A percentile compares a stretch with the other conserved stretches of the same genome.
These are phyloP conservation scores for Silurus asotus DNA, from an alignment of 2,113 vertebrate species.

Conservation along the genomic window DNA sequence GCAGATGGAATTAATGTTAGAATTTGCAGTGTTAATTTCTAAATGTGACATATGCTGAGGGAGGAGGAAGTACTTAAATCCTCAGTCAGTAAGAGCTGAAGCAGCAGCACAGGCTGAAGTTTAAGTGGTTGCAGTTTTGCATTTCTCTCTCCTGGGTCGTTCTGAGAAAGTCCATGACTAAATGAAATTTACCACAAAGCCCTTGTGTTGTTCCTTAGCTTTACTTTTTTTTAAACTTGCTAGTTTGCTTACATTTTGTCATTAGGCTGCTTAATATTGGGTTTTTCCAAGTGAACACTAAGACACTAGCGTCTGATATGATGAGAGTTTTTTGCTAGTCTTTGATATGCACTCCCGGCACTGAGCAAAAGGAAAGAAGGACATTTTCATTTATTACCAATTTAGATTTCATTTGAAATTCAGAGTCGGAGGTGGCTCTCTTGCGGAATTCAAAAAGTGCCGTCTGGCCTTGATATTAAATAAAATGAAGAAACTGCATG, in stretches of 20 bases:
- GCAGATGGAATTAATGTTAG: background rate
- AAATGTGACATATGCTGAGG: conserved; percentile 26
- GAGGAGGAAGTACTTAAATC: conserved; percentile 31
- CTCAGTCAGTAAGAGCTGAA: conserved; percentile 29
- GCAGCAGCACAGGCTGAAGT: conserved; percentile 28
- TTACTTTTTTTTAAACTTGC: background rate
- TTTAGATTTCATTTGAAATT: conserved; percentile 24
- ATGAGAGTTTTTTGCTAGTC: background rate
- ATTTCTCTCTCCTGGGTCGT: background rate
- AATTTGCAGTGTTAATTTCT: conserved; percentile 13
- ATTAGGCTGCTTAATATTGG: background rate
- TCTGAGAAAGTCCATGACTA: background rate
- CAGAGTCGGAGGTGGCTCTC: conserved; percentile 7
- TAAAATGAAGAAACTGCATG: conserved; percentile 5
- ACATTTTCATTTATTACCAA: conserved; percentile 32
- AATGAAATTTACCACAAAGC: background rate
- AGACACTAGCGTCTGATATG: conserved; percentile 1
- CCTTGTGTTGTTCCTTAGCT: background rate
- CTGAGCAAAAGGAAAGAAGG: conserved; percentile 11
- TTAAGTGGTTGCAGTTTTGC: conserved; percentile 39
- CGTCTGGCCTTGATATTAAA: conserved; percentile 19
- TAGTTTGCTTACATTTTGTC: background rate
- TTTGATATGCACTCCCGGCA: conserved; percentile 4
- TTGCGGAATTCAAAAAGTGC: background rate
- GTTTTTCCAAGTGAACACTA: background rate